Evolutionary conservation across 2,113 vertebrate genomes (phyloP).

Genomic region (Charina bottae): DNA sequence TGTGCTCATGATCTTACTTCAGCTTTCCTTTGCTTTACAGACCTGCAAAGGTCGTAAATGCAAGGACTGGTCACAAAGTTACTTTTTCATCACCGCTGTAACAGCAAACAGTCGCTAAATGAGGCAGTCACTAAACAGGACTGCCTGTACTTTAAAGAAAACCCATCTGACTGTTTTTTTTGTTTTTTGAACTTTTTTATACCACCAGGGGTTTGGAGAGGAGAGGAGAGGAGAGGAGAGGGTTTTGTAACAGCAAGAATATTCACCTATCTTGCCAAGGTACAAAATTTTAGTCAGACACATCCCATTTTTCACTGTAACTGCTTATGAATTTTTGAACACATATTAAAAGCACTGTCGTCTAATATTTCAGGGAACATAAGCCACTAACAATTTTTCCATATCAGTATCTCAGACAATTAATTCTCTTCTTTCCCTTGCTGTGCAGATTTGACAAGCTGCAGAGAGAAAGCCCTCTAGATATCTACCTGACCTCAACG

Average conservation of each 20-base stretch:
- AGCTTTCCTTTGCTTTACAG: neutral
- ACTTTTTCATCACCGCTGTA: neutral
- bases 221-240: conserved; percentile 16
- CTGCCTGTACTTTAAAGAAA: neutral
- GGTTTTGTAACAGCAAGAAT: neutral
- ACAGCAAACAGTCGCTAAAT: neutral
- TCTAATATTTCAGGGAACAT: conserved; percentile 11
- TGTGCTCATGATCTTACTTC: neutral
- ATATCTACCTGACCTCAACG: neutral
- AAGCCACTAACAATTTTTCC: conserved; percentile 36
- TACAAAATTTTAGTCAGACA: conserved; percentile 17
- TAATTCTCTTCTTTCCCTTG: neutral
- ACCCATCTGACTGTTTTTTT: conserved; percentile 29
- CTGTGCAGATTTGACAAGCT: conserved; percentile 1
- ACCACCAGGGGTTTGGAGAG: conserved; percentile 19
- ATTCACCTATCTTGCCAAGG: conserved; percentile 2
- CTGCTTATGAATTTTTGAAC: conserved; percentile 44
- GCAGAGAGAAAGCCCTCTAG: neutral
- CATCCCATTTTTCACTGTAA: conserved; percentile 48
- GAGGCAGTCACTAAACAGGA: neutral
- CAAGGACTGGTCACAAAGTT: neutral
- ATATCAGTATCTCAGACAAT: conserved; percentile 5
- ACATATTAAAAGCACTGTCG: conserved; percentile 55
- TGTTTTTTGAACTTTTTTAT: conserved; percentile 17
- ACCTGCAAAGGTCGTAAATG: neutral